Base-by-base conservation (phyloP, 2,888 invertebrate species). In the Blomia tropicalis region DNA sequence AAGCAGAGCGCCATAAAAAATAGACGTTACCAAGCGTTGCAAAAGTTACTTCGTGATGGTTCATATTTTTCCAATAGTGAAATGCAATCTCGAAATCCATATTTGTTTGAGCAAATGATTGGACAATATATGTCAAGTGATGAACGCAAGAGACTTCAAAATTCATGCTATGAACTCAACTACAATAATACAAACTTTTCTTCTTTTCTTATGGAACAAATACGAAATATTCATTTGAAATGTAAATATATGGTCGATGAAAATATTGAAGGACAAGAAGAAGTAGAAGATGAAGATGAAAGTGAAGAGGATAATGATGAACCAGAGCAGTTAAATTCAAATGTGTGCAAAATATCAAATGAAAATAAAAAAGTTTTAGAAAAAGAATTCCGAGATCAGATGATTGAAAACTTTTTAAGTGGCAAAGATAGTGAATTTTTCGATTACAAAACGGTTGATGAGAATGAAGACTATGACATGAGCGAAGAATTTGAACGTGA, bases 71-170 rank as follows among this genome's bases (percentile, higher is more conserved):
- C 84, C 72, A 91, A 93, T 73, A 82, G 81, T 65, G 86, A 89
- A 77, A 95, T 95, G 93, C 87, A 89, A 81, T 83, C 82, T 68
- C 77, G 95, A 64, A 87, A 90, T 73, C 95, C 93, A 1, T 77
- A 87, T 60, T 75, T 93, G 0, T 95, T 88, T 75, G 87, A 93
- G 67, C 85, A 91, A 70, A 76, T 95, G 68, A 79, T 95, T 47
- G 93, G 91, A 0, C 85, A 84, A 70, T 90, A 85, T 73, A 74
- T 92, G 67, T 82, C 84, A 2, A 82, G 83, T 63, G 81, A 83
- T 31, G 88, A 92, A 72, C 81, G 82, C 64, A 77, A 78, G 66
- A 68, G 70, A 51, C 66, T 63, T 5, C 27, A 29, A 17, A 30
- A 70, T 82, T 73, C 73, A 68, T 62, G 62, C 41, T 58, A 72